A percentile compares a stretch with the other conserved stretches of the same genome.
phyloP scores from a whole-genome alignment of 2,888 invertebrate species.

The Synanthedon andrenaeformis region DNA sequence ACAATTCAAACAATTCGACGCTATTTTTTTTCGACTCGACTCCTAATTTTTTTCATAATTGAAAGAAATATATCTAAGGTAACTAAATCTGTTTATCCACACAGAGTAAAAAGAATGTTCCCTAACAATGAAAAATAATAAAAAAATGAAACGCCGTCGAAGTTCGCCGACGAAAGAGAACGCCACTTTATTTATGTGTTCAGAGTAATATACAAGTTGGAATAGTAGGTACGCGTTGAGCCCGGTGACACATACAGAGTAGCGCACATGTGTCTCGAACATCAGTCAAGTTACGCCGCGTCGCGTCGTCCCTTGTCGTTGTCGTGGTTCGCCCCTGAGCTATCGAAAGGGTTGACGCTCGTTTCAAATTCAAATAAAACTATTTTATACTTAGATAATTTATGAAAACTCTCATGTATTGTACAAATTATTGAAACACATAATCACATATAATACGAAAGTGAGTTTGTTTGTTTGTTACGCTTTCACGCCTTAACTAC shows the following conservation, averaged over 20 bases:
- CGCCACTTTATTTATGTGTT: not conserved
- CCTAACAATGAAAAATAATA: too few species aligned
- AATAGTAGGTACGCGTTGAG: not conserved
- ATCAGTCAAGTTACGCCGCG: slow-evolving; percentile 17
- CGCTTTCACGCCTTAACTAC: too few species aligned
- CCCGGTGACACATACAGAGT: slow-evolving; percentile 6
- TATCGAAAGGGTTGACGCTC: not conserved
- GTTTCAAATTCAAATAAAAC: not conserved
- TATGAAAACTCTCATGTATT: not conserved
- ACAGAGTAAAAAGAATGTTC: too few species aligned
- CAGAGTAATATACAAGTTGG: not conserved
- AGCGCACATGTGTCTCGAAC: slow-evolving; percentile 20
- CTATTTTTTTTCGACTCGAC: too few species aligned
- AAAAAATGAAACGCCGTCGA: too few species aligned
- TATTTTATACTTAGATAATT: not conserved
- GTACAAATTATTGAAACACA: too few species aligned
- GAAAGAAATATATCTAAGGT: too few species aligned
- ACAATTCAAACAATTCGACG: too few species aligned
- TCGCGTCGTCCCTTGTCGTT: slow-evolving; percentile 1
- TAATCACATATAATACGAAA: too few species aligned
- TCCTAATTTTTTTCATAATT: too few species aligned
- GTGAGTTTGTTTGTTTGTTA: too few species aligned
- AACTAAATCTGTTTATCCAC: too few species aligned
- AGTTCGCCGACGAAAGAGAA: not conserved
- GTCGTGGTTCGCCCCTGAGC: not conserved